phyloP scores from a whole-genome alignment of 1,140 invertebrate genomes.

The Nymphalis io region DNA sequence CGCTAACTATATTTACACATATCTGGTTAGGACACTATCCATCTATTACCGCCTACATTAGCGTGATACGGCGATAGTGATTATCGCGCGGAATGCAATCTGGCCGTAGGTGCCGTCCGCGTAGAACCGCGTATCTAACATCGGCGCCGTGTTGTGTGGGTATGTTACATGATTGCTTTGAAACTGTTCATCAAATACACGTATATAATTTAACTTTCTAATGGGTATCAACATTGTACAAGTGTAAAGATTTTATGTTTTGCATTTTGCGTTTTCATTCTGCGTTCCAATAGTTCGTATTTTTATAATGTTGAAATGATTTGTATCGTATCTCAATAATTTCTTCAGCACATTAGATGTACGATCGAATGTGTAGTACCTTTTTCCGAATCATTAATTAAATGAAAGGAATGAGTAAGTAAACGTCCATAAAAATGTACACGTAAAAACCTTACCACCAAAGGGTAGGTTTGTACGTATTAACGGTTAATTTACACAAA shows the following conservation, averaged over 20 bases:
- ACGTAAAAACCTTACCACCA: too few species aligned
- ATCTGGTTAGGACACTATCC: slow-evolving; percentile 43
- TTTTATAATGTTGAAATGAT: neutral
- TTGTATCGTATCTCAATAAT: too few species aligned
- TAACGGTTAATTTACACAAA: too few species aligned
- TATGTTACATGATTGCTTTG: slow-evolving; percentile 24
- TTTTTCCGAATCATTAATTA: too few species aligned
- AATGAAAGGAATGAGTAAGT: too few species aligned
- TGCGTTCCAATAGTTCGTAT: neutral
- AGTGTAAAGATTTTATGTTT: too few species aligned
- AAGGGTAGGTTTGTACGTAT: too few species aligned
- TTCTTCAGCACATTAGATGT: too few species aligned
- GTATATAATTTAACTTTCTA: neutral
- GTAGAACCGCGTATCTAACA: slow-evolving; percentile 40
- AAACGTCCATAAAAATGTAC: too few species aligned
- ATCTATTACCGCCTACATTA: slow-evolving; percentile 69
- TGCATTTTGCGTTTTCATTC: neutral
- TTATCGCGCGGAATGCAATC: slow-evolving; percentile 66
- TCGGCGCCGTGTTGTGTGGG: slow-evolving; percentile 33
- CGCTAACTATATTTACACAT: slow-evolving; percentile 43
- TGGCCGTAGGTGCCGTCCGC: slow-evolving; percentile 53
- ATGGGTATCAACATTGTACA: neutral
- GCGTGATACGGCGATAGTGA: slow-evolving; percentile 44
- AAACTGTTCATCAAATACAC: slow-evolving; percentile 10
- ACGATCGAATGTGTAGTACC: too few species aligned